These are phyloP conservation scores for Masticophis lateralis DNA, from an alignment of 2,797 vertebrate genomes.

Conservation along the genomic window DNA sequence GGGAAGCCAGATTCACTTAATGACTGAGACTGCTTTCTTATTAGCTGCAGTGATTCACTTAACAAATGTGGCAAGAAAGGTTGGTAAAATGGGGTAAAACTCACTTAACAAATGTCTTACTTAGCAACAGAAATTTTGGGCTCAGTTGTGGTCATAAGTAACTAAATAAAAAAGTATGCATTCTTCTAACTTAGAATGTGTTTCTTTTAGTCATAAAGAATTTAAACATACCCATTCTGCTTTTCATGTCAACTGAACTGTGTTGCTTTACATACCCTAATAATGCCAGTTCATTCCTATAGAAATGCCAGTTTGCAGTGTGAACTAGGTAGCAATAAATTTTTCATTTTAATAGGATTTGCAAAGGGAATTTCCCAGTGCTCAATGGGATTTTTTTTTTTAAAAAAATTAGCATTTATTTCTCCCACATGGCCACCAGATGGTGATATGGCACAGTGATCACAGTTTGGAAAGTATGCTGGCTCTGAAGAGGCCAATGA, in stretches of 20 bases:
- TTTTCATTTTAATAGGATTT: not conserved
- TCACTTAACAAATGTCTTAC: not conserved
- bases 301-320: not conserved
- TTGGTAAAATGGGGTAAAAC: not conserved
- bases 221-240: not conserved
- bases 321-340: not conserved
- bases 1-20: not conserved
- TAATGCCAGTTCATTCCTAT: not conserved
- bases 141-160: not conserved
- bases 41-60: not conserved
- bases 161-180: not conserved
- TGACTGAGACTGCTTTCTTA: not conserved
- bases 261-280: not conserved
- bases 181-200: not conserved
- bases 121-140: not conserved
- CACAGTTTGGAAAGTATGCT: not conserved
- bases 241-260: not conserved
- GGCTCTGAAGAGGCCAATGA: not conserved
- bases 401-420: not conserved
- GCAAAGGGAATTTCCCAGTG: not conserved
- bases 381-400: not conserved
- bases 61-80: not conserved
- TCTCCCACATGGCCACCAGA: conserved; percentile 54
- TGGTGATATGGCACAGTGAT: conserved; percentile 50
- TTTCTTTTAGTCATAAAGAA: not conserved